These are phyloP conservation scores for Psittacus erithacus DNA, from an alignment of 2,113 vertebrate species.

Conservation along the genomic window DNA sequence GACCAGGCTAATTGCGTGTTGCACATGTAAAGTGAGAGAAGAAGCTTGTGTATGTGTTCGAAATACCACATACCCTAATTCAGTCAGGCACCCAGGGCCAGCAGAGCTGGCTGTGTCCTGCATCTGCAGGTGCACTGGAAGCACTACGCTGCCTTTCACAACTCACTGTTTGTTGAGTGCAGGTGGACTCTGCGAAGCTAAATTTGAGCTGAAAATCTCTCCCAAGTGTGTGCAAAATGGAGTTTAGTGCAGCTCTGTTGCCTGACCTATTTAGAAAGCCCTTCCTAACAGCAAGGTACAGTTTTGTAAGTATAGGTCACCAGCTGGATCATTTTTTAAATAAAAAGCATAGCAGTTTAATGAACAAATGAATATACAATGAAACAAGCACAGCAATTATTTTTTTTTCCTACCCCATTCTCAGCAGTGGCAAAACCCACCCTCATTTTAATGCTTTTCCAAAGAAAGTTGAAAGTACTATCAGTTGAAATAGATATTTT, in stretches of 20 bases:
- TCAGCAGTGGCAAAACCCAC: neutral
- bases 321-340: neutral
- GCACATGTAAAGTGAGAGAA: neutral
- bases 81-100: neutral
- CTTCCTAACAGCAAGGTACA: neutral
- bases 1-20: neutral
- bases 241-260: neutral
- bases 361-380: neutral
- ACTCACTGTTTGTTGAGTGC: neutral
- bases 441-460: conserved; percentile 22
- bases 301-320: neutral
- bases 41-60: neutral
- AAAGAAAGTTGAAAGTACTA: conserved; percentile 11
- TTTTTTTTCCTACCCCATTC: neutral
- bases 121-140: neutral
- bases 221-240: neutral
- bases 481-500: conserved; percentile 55
- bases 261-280: neutral
- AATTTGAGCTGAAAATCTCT: conserved; percentile 22
- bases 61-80: neutral
- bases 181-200: neutral
- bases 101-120: neutral
- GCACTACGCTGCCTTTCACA: neutral
- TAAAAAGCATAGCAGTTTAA: neutral
- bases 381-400: neutral